These are phyloP conservation scores for Oasisia sp. DNA, from an alignment of 2,888 invertebrate species.

Conservation along the genomic window DNA sequence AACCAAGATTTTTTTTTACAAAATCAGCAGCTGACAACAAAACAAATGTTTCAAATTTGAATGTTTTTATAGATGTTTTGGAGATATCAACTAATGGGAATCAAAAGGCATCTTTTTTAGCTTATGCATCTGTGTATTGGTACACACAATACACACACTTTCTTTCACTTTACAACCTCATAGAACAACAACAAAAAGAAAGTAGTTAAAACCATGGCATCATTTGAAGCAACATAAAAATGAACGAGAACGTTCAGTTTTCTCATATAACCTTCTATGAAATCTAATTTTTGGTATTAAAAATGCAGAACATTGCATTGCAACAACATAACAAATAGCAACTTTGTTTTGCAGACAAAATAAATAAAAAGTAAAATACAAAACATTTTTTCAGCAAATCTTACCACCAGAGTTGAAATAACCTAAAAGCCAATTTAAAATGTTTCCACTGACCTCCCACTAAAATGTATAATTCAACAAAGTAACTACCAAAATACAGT, in stretches of 20 bases:
- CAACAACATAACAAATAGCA: not conserved
- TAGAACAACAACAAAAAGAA: not conserved
- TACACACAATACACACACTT: too few relatives aligned
- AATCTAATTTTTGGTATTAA: not conserved
- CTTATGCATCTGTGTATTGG: too few relatives aligned
- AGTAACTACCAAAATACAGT: not conserved
- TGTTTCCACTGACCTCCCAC: not conserved
- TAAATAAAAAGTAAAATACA: not conserved
- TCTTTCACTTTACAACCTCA: too few relatives aligned
- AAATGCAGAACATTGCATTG: not conserved
- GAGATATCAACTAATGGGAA: not conserved
- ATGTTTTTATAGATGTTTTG: not conserved
- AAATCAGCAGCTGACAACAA: not conserved
- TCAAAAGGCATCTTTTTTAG: too few relatives aligned
- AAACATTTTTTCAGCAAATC: not conserved
- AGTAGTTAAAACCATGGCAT: not conserved
- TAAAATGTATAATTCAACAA: conserved; percentile 6
- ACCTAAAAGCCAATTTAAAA: not conserved
- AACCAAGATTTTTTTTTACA: not conserved
- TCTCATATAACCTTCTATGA: not conserved
- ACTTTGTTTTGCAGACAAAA: not conserved
- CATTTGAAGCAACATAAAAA: not conserved
- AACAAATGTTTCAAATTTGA: not conserved
- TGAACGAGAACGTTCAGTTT: not conserved
- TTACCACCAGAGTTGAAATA: too few relatives aligned